Evolutionary conservation across 2,797 vertebrate species (phyloP).

Genomic region (Eulemur coronatus): DNA sequence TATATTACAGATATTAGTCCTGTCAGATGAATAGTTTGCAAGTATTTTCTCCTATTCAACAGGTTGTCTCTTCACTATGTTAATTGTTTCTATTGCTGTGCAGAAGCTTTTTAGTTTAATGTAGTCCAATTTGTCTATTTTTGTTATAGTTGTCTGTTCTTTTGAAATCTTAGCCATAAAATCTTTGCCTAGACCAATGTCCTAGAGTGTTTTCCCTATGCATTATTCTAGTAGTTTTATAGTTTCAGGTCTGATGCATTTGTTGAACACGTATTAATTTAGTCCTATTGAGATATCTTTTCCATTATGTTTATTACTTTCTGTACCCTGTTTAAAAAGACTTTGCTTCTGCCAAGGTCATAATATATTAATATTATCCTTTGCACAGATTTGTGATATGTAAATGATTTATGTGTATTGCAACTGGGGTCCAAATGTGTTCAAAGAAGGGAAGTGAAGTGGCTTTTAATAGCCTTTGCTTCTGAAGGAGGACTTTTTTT

Average conservation of each 20-base stretch:
- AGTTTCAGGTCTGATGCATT: not conserved
- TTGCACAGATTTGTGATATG: not conserved
- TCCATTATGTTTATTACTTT: constrained; percentile 6
- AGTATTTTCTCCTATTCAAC: too few relatives aligned
- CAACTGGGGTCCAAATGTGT: not conserved
- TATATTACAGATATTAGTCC: too few relatives aligned
- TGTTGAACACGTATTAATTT: not conserved
- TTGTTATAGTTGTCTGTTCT: too few relatives aligned
- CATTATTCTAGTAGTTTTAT: too few relatives aligned
- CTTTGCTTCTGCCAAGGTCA: not conserved
- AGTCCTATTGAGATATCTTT: not conserved
- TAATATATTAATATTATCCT: not conserved
- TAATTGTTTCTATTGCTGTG: too few relatives aligned
- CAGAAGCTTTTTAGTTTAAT: too few relatives aligned
- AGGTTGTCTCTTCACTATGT: too few relatives aligned
- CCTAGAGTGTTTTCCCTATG: too few relatives aligned
- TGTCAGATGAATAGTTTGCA: too few relatives aligned
- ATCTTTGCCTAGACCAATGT: too few relatives aligned
- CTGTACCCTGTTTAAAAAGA: constrained; percentile 12
- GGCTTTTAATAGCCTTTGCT: not conserved
- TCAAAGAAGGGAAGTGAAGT: not conserved
- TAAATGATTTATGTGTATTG: not conserved
- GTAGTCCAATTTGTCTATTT: too few relatives aligned
- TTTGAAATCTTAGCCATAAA: too few relatives aligned
- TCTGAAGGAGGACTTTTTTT: not conserved